Evolutionary conservation across 2,113 vertebrate species (phyloP).

Genomic region (Dendropsophus ebraccatus): DNA sequence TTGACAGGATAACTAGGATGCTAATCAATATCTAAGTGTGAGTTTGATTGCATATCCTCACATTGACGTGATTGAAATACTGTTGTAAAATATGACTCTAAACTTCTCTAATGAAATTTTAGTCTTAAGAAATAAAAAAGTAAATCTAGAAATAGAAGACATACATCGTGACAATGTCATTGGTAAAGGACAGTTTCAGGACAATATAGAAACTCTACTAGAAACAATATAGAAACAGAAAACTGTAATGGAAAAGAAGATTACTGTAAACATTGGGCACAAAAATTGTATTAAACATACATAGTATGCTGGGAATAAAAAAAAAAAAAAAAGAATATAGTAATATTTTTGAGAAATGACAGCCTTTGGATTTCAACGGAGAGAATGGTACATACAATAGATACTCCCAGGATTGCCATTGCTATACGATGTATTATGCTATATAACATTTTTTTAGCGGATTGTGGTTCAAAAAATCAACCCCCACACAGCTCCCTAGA

Average conservation of each 20-base stretch:
- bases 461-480: no score
- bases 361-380: no score
- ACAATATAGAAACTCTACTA: background rate
- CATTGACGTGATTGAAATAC: constrained; percentile 31
- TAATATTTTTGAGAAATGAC: no score
- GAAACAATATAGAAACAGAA: no score
- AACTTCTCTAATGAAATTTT: constrained; percentile 57
- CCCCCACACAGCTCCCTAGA: no score
- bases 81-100: background rate
- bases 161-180: background rate
- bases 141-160: background rate
- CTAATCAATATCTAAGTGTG: constrained; percentile 63
- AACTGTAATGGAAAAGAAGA: background rate
- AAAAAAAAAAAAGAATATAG: no score
- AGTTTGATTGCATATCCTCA: constrained; percentile 57
- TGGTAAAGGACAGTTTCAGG: background rate
- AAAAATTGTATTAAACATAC: background rate
- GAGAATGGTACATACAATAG: no score
- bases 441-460: no score
- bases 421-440: no score
- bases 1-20: constrained; percentile 63
- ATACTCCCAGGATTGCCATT: no score
- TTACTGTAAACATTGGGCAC: background rate
- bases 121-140: constrained; percentile 35
- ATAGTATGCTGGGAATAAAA: no score